Evolutionary conservation across 2,797 vertebrate genomes (phyloP).

Genomic region (Echeneis naucrates): DNA sequence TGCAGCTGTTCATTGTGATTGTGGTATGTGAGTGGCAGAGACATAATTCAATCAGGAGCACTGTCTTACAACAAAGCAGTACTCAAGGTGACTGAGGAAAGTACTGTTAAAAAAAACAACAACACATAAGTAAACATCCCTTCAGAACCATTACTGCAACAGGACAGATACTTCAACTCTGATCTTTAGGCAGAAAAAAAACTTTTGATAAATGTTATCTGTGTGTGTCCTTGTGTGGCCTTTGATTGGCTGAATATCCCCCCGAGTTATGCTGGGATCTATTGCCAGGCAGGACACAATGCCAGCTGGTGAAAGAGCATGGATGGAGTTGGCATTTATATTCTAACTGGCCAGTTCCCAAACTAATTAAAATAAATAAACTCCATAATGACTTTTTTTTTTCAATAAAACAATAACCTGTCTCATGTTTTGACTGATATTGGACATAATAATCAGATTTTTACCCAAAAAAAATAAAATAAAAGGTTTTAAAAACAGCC

Average conservation of each 20-base stretch:
- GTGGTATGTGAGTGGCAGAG: constrained; percentile 36
- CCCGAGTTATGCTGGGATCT: constrained; percentile 21
- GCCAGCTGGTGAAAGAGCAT: constrained; percentile 29
- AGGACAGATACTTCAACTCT: constrained; percentile 4
- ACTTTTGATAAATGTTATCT: constrained; percentile 16
- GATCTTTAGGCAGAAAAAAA: not conserved
- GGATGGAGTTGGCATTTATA: constrained; percentile 16
- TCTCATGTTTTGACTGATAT: constrained; percentile 1
- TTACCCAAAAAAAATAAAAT: too few species aligned
- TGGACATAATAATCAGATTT: not conserved
- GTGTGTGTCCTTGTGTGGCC: constrained; percentile 27
- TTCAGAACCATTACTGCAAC: constrained; percentile 6
- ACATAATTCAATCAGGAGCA: constrained; percentile 54
- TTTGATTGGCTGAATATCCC: constrained; percentile 48
- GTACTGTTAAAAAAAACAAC: not conserved
- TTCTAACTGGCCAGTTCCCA: constrained; percentile 15
- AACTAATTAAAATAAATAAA: constrained; percentile 53
- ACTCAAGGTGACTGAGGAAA: constrained; percentile 52
- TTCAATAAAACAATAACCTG: constrained; percentile 18
- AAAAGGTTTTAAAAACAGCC: constrained; percentile 9
- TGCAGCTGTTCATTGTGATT: constrained; percentile 63
- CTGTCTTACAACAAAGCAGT: constrained; percentile 33
- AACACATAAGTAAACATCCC: not conserved
- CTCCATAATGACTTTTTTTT: constrained; percentile 20
- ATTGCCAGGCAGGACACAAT: constrained; percentile 24